phyloP scores from a whole-genome alignment of 2,888 invertebrate species.

The Caenorhabditis sp. region DNA sequence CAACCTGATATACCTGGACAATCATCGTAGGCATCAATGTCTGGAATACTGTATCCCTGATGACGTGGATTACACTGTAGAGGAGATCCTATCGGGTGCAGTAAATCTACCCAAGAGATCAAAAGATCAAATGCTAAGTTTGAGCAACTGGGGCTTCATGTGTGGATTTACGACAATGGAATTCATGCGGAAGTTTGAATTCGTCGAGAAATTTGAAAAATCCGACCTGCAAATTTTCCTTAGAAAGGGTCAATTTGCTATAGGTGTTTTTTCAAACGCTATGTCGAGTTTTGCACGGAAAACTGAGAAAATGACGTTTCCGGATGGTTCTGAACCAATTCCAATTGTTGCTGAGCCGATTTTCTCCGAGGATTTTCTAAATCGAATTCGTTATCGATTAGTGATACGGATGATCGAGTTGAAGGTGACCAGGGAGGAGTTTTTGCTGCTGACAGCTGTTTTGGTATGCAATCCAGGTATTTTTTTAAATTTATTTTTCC shows the following conservation, averaged over 20 bases:
- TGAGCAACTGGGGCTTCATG: neutral
- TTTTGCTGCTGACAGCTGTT: constrained; percentile 4
- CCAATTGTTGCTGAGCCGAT: neutral
- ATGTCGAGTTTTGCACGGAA: neutral
- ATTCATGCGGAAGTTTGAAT: constrained; percentile 1
- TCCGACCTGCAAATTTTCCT: neutral
- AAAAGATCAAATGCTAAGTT: neutral
- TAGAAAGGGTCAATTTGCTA: neutral
- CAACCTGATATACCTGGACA: no score
- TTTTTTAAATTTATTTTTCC: neutral
- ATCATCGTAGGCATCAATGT: no score
- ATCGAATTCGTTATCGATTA: constrained; percentile 1
- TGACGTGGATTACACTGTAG: neutral
- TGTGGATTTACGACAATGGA: constrained; percentile 1
- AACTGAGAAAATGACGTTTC: neutral
- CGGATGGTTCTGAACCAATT: neutral
- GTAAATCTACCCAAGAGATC: no score
- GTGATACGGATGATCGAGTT: constrained; percentile 7
- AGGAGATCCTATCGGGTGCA: neutral
- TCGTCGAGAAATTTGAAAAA: neutral
- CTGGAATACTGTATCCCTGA: neutral
- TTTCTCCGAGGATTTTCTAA: neutral
- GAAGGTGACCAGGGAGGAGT: constrained; percentile 24
- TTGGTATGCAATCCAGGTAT: constrained; percentile 27
- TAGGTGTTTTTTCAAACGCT: neutral